A percentile compares a stretch with the other conserved stretches of the same genome.
phyloP scores from a whole-genome alignment of 2,888 invertebrate species.

The Rhingia campestris region DNA sequence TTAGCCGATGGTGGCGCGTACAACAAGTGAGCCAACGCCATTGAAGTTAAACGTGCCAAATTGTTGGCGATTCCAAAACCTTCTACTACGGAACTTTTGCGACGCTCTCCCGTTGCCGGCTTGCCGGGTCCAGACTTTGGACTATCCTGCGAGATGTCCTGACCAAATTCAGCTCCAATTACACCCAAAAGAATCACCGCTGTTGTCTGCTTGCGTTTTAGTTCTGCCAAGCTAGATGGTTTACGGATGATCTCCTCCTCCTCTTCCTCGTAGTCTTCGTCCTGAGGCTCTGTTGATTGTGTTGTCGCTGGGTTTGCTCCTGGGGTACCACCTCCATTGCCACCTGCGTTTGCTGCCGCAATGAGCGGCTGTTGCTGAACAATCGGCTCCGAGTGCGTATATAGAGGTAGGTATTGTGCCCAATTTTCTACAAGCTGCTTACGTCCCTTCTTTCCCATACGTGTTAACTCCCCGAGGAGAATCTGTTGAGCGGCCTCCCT shows the following conservation, averaged over 20 bases:
- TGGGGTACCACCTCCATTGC: conserved; percentile 40
- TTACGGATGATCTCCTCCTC: conserved; percentile 93
- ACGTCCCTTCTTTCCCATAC: conserved; percentile 90
- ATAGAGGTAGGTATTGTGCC: conserved; percentile 96
- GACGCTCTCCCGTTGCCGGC: conserved; percentile 81
- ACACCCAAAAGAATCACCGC: conserved; percentile 98
- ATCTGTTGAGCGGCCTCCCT: conserved; percentile 98
- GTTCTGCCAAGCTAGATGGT: conserved; percentile 92
- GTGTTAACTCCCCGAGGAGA: conserved; percentile 94
- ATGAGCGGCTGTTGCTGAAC: conserved; percentile 84
- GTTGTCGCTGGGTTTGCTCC: conserved; percentile 58
- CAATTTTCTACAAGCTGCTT: conserved; percentile 96
- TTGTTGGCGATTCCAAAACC: conserved; percentile 92
- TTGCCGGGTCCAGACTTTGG: conserved; percentile 77
- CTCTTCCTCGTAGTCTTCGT: conserved; percentile 92
- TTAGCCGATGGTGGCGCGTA: conserved; percentile 92
- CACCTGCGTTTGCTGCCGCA: conserved; percentile 53
- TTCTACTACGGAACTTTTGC: conserved; percentile 93
- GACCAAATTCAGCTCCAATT: conserved; percentile 98
- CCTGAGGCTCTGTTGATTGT: conserved; percentile 75
- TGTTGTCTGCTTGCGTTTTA: conserved; percentile 97
- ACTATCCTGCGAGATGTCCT: conserved; percentile 92
- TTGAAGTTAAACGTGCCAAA: conserved; percentile 94
- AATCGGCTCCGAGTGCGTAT: conserved; percentile 91
- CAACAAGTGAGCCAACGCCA: conserved; percentile 96